Conservation (phyloP, 1,140 invertebrate genomes). For the Acyrthosiphon pisum region DNA sequence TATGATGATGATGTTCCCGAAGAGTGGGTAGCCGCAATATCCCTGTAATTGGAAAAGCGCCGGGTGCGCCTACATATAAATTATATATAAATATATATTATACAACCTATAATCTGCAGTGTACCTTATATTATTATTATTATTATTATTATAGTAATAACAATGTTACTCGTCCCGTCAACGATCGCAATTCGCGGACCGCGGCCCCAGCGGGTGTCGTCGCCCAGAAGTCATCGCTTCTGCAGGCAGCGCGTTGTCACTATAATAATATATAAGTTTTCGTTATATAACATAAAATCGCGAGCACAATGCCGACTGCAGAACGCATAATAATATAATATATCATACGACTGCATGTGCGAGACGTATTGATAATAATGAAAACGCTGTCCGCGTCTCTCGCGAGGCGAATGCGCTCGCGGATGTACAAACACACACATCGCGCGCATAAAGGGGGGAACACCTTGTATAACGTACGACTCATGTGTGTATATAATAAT, state of each 20-base stretch:
- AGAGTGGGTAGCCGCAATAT: not conserved
- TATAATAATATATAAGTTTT: not conserved
- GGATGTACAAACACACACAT: not conserved
- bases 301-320: not conserved
- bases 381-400: not conserved
- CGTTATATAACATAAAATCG: not conserved
- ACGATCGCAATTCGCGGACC: not conserved
- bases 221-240: not conserved
- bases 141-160: not conserved
- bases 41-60: not conserved
- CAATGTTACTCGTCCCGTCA: not conserved
- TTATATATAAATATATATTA: not conserved
- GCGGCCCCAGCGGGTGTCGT: not conserved
- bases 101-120: not conserved
- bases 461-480: not conserved
- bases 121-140: too few species aligned
- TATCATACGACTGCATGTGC: not conserved
- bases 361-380: not conserved
- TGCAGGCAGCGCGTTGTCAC: not conserved
- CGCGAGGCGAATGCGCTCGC: not conserved
- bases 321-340: not conserved
- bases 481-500: too few species aligned
- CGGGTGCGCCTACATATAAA: not conserved
- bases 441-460: not conserved
- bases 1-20: not conserved